Conservation (phyloP, 1,140 invertebrate species). For the Physella acuta region DNA sequence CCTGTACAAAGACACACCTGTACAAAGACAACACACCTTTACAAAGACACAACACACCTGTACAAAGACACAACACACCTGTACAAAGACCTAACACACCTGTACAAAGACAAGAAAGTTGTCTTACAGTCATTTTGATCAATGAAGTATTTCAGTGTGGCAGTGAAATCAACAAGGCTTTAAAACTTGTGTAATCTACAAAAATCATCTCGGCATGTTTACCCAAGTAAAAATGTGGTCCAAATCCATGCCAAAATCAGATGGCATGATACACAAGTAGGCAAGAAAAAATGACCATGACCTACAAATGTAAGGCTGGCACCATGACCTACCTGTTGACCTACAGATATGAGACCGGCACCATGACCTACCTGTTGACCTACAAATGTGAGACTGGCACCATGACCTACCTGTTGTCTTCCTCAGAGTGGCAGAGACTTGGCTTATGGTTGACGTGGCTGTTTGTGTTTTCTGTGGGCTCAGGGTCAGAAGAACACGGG, state of each 20-base stretch:
- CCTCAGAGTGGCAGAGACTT: not conserved
- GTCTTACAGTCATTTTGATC: too few relatives aligned
- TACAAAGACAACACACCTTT: too few relatives aligned
- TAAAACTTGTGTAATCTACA: not conserved
- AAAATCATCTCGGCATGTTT: not conserved
- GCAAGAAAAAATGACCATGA: not conserved
- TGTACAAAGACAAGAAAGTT: too few relatives aligned
- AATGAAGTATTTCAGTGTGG: too few relatives aligned
- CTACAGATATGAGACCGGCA: too few relatives aligned
- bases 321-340: not conserved
- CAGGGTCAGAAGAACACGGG: not conserved
- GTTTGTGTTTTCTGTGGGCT: too few relatives aligned
- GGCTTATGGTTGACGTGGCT: not conserved
- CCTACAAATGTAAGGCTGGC: not conserved
- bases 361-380: not conserved
- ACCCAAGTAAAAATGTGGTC: not conserved
- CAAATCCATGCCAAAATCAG: not conserved
- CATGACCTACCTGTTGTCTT: not conserved
- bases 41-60: too few relatives aligned
- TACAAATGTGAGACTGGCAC: too few relatives aligned
- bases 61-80: too few relatives aligned
- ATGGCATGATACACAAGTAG: not conserved
- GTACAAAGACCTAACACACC: too few relatives aligned
- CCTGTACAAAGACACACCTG: too few relatives aligned
- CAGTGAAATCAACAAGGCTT: too few relatives aligned